Evolutionary conservation across 2,888 invertebrate genomes (phyloP).

Genomic region (Oligia fasciuncula): DNA sequence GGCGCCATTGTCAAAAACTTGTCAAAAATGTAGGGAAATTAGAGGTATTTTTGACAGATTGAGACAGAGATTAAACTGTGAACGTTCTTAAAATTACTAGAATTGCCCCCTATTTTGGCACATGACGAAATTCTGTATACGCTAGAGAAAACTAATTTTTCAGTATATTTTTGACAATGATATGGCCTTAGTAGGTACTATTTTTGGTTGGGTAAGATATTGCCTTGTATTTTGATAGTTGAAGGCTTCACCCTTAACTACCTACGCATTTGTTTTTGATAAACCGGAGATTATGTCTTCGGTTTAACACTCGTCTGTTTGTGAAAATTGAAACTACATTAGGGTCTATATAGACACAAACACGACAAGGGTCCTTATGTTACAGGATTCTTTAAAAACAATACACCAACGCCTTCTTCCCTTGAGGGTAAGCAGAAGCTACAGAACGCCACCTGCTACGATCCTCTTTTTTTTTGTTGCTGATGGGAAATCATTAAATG

Average conservation of each 20-base stretch:
- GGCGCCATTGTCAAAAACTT: too few relatives aligned
- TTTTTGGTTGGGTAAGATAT: neutral
- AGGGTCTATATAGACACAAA: neutral
- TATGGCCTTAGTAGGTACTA: neutral
- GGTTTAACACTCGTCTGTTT: neutral
- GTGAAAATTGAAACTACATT: slow-evolving; percentile 32
- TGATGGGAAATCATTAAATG: too few relatives aligned
- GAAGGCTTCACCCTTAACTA: neutral
- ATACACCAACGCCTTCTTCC: neutral
- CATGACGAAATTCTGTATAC: neutral
- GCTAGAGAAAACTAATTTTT: neutral
- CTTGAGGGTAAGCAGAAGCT: neutral
- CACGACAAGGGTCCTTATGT: slow-evolving; percentile 2
- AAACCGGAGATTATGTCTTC: slow-evolving; percentile 27
- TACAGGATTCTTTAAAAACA: slow-evolving; percentile 6
- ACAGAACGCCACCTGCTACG: neutral
- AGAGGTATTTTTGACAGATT: too few relatives aligned
- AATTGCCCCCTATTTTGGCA: neutral
- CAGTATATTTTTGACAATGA: neutral
- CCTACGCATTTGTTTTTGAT: slow-evolving; percentile 1
- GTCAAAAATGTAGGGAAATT: too few relatives aligned
- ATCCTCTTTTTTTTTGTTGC: neutral
- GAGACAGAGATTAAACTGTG: too few relatives aligned
- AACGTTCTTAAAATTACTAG: too few relatives aligned
- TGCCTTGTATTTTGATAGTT: neutral